Evolutionary conservation across 2,113 vertebrate species (phyloP).

Genomic region (Oryzias celebensis): DNA sequence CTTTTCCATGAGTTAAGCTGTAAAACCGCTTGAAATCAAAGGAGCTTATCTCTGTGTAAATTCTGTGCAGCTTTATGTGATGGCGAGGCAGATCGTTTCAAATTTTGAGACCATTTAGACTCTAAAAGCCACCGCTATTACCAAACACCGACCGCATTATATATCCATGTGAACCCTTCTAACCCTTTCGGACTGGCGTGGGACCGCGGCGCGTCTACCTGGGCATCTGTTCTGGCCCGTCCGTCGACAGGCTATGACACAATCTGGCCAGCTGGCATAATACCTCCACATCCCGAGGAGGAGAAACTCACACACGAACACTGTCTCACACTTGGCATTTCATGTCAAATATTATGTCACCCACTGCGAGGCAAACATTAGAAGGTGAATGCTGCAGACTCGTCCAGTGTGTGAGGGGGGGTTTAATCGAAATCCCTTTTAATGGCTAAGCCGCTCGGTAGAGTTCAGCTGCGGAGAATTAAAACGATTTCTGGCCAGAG

Average conservation of each 20-base stretch:
- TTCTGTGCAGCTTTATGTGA: too few relatives aligned
- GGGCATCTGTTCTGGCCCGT: constrained; percentile 87
- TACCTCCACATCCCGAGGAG: constrained; percentile 77
- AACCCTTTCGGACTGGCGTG: constrained; percentile 64
- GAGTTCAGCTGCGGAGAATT: constrained; percentile 18
- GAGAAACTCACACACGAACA: constrained; percentile 50
- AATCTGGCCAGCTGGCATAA: constrained; percentile 85
- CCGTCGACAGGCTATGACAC: constrained; percentile 78
- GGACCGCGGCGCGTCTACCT: constrained; percentile 78
- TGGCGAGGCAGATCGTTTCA: too few relatives aligned
- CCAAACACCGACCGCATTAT: too few relatives aligned
- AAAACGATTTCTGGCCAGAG: constrained; percentile 10
- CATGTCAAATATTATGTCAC: constrained; percentile 61
- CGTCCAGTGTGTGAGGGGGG: constrained; percentile 9
- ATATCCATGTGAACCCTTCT: constrained; percentile 7
- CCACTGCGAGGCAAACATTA: constrained; percentile 43
- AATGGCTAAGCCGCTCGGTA: constrained; percentile 14
- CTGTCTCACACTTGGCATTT: constrained; percentile 59
- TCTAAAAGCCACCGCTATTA: too few relatives aligned
- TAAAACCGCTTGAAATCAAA: too few relatives aligned
- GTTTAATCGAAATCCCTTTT: constrained; percentile 27
- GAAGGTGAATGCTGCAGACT: constrained; percentile 47
- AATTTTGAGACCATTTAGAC: too few relatives aligned
- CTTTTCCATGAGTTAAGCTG: too few relatives aligned
- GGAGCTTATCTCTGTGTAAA: too few relatives aligned